Conservation (phyloP, 2,113 vertebrate genomes). For the Gila orcuttii region DNA sequence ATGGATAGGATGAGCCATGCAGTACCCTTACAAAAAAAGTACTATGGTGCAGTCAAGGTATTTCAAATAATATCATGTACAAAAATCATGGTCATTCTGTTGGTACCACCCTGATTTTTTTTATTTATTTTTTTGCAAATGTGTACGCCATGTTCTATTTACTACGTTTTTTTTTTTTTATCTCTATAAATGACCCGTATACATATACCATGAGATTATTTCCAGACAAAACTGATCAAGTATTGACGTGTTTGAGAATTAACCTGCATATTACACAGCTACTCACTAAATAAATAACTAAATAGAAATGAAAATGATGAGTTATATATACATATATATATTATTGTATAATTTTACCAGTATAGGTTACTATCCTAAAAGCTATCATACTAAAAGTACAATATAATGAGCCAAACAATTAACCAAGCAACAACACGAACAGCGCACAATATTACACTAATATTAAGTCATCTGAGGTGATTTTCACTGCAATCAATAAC, state of each 20-base stretch:
- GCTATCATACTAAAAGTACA: neutral
- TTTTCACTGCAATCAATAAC: neutral
- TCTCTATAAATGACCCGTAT: neutral
- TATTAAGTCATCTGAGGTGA: neutral
- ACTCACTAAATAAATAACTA: neutral
- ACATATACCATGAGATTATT: neutral
- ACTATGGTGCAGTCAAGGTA: neutral
- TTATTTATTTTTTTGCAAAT: neutral
- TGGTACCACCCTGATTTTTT: neutral
- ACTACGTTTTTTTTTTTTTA: too few relatives aligned
- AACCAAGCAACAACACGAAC: neutral
- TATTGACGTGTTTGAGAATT: neutral
- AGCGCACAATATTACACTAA: neutral
- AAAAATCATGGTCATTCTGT: neutral
- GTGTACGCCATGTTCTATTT: neutral
- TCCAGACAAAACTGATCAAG: neutral
- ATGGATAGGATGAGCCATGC: conserved; percentile 4
- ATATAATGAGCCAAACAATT: neutral
- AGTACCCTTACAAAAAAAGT: neutral
- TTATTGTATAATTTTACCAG: too few relatives aligned
- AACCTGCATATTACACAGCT: neutral
- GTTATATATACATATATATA: neutral
- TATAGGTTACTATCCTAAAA: too few relatives aligned
- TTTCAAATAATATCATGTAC: neutral
- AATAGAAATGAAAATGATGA: neutral